These are phyloP conservation scores for Sebastes nivosus DNA, from an alignment of 2,797 vertebrate genomes.

Conservation along the genomic window DNA sequence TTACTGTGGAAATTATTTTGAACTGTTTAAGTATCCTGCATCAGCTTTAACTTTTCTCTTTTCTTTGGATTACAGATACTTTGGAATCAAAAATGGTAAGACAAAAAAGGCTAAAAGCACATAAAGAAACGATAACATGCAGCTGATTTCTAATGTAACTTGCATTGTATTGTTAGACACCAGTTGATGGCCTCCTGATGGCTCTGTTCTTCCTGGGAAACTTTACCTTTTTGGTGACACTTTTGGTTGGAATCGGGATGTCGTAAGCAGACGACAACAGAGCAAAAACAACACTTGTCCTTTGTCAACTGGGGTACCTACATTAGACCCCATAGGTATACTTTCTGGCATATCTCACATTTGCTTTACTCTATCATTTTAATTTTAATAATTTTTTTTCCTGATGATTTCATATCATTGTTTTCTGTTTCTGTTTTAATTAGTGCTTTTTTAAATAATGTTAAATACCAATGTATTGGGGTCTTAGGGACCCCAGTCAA, in stretches of 20 bases:
- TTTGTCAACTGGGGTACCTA: neutral
- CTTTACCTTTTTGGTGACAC: slow-evolving; percentile 76
- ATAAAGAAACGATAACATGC: neutral
- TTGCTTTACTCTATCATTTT: rapidly evolving
- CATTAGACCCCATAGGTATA: neutral
- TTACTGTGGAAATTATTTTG: rapidly evolving
- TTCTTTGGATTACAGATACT: slow-evolving; percentile 23
- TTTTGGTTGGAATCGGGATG: slow-evolving; percentile 81
- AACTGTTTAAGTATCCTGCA: no score
- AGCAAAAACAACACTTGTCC: neutral
- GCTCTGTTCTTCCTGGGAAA: slow-evolving; percentile 77
- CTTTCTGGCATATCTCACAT: neutral
- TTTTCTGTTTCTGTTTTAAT: neutral
- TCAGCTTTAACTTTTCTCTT: neutral
- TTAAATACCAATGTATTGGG: neutral
- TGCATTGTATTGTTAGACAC: slow-evolving; percentile 47
- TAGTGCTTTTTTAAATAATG: neutral
- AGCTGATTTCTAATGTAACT: neutral
- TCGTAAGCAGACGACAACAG: slow-evolving; percentile 22
- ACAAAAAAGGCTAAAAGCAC: neutral
- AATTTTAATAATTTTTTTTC: neutral
- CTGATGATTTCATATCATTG: no score
- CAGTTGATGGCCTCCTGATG: slow-evolving; percentile 47
- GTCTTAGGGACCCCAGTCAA: rapidly evolving
- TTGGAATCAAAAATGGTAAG: slow-evolving; percentile 44